Base-by-base conservation (phyloP, 2,888 invertebrate species). In the Andricus quercusramuli region DNA sequence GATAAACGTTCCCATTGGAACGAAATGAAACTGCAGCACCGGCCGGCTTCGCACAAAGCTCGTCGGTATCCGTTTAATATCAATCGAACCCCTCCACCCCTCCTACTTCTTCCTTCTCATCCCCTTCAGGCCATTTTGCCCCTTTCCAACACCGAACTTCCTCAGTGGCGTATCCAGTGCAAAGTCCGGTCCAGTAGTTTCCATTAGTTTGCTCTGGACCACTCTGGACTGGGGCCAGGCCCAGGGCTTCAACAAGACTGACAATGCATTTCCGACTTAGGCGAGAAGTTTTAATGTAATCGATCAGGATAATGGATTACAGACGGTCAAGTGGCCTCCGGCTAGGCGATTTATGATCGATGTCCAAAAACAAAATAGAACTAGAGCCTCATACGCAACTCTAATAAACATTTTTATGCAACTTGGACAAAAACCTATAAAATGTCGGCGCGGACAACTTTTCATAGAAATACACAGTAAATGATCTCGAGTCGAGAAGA, bases 21-120 rank as follows among this genome's bases (percentile, higher is more conserved):
- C 86, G 87, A 86, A 88, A 90, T 89, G 90, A 90, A 89, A 89
- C 86, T 87, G 85, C 83, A 78, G 74, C 81, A 77, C 77, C 83
- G 67, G 67, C 78, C 70, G 80, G 76, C 81, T 82, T 80, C 76
- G 77, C 80, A 80, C 80, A 81, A 80, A 80, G 78, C 78, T 80
- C 80, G 81, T 81, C 80, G 80, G 79, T 81, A 79, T 79, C 70
- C 78, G 80, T 80, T 82, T 80, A 79, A 80, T 82, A 82, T 82
- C 82, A 82, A 82, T 82, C 80, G 76, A 79, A 81, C 77, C 74
- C 74, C 77, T 47, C 79, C 65, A 51, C 32, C 76, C 59, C 25
- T 22, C 65, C 47, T 51, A 20, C 77, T 70, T 80, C 64, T 17
- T 32, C 64, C 47, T 22, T 44, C 65, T n/a, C 56, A 17, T 5